Evolutionary conservation across 1,140 invertebrate species (phyloP), one percentile per base, ranked within the genome.

Genomic region (Neodiprion fabricii): DNA sequence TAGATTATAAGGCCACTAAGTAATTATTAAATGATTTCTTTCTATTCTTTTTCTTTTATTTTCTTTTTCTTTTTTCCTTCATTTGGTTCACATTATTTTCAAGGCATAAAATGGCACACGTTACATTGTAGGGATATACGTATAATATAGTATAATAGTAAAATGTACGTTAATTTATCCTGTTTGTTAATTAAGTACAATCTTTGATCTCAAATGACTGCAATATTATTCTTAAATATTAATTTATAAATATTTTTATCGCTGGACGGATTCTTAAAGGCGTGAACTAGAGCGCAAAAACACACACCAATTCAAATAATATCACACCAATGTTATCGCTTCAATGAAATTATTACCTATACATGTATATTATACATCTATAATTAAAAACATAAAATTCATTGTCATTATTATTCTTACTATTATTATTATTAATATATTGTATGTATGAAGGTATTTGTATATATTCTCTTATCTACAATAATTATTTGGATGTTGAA

Each of bases 221-320:
- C n/a, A 69, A 69, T 12, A 47, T 23, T 21, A 61, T 61, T 61
- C 53, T 61, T 61, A 61, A 0, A 17, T 61, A 61, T 61, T 61
- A 61, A 12, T 61, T 61, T 61, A 4, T 61, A 14, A 61, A 61
- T 61, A 61, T 69, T 47, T 68, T 21, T 14, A 69, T 69, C 17
- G 17, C 40, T 69, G 67, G 67, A 69, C 67, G 67, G 67, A 69
- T 69, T 69, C 40, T 69, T 69, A 7, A 69, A 69, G 67, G 67
- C 67, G 67, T 69, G 67, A 69, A 69, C 67, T 69, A 69, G 67
- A 69, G 67, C 67, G 67, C 21, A 69, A 69, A 69, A 69, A 69
- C 67, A 69, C 67, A 69, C 67, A 69, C 67, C 67, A 69, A 69
- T 69, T 69, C 67, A 69, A 69, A 69, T 69, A 23, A 23, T 69